Evolutionary conservation across 2,797 vertebrate genomes (phyloP).

Genomic region (Lindbergichthys nudifrons): DNA sequence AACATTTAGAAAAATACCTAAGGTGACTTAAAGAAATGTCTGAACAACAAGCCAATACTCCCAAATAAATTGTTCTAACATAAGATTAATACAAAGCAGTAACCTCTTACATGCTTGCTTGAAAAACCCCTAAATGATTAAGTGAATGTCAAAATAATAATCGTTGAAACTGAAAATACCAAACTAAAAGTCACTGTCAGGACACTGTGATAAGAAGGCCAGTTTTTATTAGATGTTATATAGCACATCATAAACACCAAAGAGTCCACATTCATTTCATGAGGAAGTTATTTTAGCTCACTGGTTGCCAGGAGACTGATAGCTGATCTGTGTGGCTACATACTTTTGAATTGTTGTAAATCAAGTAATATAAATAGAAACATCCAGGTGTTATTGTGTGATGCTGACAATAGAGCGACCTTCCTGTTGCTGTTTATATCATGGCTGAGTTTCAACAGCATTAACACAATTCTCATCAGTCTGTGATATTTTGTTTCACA

Average conservation of each 20-base stretch:
- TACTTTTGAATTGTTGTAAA: neutral
- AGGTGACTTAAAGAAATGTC: too few relatives aligned
- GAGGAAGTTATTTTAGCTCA: conserved; percentile 42
- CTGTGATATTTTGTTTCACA: neutral
- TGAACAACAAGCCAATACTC: too few relatives aligned
- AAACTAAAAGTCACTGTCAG: too few relatives aligned
- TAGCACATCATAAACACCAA: neutral
- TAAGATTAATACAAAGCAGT: too few relatives aligned
- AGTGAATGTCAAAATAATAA: too few relatives aligned
- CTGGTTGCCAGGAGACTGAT: conserved; percentile 42
- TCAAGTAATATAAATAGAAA: conserved; percentile 9
- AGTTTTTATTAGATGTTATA: neutral
- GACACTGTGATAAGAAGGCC: neutral
- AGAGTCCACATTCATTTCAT: conserved; percentile 27
- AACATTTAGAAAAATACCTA: too few relatives aligned
- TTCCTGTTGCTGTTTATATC: conserved; percentile 24
- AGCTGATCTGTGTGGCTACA: conserved; percentile 6
- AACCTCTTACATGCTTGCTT: too few relatives aligned
- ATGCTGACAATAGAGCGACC: neutral
- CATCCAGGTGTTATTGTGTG: neutral
- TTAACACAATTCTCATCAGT: conserved; percentile 40
- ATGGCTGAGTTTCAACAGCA: conserved; percentile 1
- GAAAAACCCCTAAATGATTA: too few relatives aligned
- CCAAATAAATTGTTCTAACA: too few relatives aligned
- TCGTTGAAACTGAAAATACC: too few relatives aligned